These are phyloP conservation scores for Chironomus tentans DNA, from an alignment of 2,888 invertebrate species.

Conservation along the genomic window DNA sequence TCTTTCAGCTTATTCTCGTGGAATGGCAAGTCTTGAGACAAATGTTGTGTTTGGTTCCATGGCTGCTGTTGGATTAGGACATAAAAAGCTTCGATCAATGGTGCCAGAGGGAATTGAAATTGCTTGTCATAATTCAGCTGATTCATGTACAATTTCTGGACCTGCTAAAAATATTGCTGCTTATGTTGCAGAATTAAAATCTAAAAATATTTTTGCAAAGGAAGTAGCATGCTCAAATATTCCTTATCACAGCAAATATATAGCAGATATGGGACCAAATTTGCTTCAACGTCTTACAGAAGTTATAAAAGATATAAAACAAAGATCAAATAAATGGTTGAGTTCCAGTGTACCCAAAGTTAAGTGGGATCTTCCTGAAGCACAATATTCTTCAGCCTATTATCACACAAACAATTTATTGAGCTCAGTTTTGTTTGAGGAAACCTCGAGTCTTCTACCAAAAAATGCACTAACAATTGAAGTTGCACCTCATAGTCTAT, in stretches of 20 bases:
- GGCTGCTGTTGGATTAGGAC: conserved; percentile 74
- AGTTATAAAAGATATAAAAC: conserved; percentile 56
- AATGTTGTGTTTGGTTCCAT: conserved; percentile 67
- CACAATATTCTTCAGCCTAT: conserved; percentile 62
- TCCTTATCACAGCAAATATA: conserved; percentile 82
- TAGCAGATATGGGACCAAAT: conserved; percentile 56
- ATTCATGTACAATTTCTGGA: conserved; percentile 86
- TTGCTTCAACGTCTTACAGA: conserved; percentile 54
- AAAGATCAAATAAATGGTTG: conserved; percentile 68
- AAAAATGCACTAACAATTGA: conserved; percentile 56
- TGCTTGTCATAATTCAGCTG: conserved; percentile 79
- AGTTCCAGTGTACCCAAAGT: conserved; percentile 69
- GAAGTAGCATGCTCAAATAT: conserved; percentile 80
- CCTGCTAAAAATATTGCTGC: conserved; percentile 57
- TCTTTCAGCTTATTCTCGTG: conserved; percentile 73
- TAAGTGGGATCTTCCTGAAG: conserved; percentile 59
- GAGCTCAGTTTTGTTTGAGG: conserved; percentile 51
- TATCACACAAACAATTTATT: conserved; percentile 81
- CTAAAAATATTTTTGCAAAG: conserved; percentile 67
- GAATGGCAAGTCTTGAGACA: conserved; percentile 62
- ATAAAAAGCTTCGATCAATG: conserved; percentile 47
- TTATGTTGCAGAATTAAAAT: conserved; percentile 57
- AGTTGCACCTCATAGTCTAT: conserved; percentile 58
- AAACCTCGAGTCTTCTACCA: conserved; percentile 52
- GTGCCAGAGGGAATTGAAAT: conserved; percentile 70